Conservation (phyloP, 2,113 vertebrate species). For the Cygnus atratus region DNA sequence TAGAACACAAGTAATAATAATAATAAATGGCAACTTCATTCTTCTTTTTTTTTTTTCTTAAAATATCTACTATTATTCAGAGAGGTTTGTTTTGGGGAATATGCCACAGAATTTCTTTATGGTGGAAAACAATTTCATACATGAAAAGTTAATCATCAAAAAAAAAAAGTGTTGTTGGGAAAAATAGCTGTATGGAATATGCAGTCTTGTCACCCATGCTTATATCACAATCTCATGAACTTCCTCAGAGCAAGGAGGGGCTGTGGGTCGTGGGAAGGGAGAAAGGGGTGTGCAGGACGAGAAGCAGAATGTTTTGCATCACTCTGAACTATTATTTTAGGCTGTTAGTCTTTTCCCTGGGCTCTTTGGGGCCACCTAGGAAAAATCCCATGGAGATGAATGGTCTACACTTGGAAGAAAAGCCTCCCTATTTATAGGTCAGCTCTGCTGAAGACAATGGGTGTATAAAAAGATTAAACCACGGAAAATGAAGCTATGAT, state of each 20-base stretch:
- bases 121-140: background rate
- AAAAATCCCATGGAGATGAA: background rate
- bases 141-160: background rate
- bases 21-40: background rate
- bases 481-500: background rate
- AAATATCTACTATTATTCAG: background rate
- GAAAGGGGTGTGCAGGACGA: background rate
- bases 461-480: background rate
- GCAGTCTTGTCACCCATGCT: background rate
- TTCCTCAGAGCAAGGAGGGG: background rate
- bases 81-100: background rate
- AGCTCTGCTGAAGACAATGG: background rate
- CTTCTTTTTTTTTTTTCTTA: background rate
- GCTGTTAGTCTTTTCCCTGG: background rate
- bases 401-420: background rate
- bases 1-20: background rate
- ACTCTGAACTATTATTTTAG: background rate
- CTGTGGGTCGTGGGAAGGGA: constrained; percentile 7
- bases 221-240: background rate
- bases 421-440: background rate
- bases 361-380: background rate
- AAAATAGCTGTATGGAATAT: background rate
- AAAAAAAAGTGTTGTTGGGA: background rate
- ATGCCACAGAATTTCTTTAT: background rate
- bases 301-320: constrained; percentile 21